Percentiles rank a stretch among this genome's conserved stretches.
Conservation (phyloP, 1,140 invertebrate genomes). For the Drosophila sucinea region DNA sequence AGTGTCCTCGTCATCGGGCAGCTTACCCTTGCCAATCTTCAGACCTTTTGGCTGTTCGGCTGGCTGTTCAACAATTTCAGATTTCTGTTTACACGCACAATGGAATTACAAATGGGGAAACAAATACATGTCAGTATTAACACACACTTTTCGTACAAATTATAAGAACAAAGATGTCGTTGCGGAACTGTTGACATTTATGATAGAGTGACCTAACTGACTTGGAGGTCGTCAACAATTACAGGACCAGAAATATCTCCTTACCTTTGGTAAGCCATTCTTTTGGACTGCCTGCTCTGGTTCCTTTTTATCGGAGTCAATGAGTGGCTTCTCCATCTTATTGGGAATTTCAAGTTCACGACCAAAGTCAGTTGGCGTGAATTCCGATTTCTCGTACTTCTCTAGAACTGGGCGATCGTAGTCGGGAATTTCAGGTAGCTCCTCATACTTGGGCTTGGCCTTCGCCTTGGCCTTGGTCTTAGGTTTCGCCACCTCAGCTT, state of each 20-base stretch:
- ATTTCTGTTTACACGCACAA: conserved; percentile 43
- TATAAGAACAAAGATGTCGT: background rate
- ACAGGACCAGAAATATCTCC: background rate
- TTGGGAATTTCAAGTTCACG: conserved; percentile 73
- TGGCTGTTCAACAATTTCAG: conserved; percentile 37
- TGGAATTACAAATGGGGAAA: background rate
- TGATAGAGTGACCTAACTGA: background rate
- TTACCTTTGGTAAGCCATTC: conserved; percentile 75
- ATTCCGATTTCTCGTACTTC: conserved; percentile 85
- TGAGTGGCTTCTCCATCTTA: conserved; percentile 79
- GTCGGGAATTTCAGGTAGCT: conserved; percentile 90
- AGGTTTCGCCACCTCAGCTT: conserved; percentile 74
- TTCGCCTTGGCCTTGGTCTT: conserved; percentile 85
- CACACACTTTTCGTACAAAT: conserved; percentile 5
- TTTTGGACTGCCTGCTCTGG: conserved; percentile 47
- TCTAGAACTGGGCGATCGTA: conserved; percentile 85
- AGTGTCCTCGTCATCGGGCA: conserved; percentile 62
- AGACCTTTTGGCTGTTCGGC: conserved; percentile 57
- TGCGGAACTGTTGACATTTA: background rate
- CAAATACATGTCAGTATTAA: conserved; percentile 11
- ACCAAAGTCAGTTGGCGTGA: conserved; percentile 68
- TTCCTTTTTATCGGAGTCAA: conserved; percentile 58
- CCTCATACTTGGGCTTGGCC: conserved; percentile 85
- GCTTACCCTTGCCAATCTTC: conserved; percentile 76
- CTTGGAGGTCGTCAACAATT: background rate